These are phyloP conservation scores for Catharus bicknelli DNA, from an alignment of 2,113 vertebrate genomes.

Conservation along the genomic window DNA sequence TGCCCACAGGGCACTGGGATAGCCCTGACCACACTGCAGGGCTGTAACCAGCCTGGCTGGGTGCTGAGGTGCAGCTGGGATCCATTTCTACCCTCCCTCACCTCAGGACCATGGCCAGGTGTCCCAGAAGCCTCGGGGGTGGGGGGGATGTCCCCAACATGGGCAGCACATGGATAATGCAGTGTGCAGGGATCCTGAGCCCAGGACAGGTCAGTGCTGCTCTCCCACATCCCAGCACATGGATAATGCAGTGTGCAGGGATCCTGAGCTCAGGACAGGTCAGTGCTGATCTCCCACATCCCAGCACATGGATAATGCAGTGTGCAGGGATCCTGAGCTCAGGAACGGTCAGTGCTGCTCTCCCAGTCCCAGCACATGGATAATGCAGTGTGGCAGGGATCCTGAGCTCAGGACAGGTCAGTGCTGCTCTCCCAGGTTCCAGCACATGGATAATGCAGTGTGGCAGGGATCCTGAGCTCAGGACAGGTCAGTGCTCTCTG, in stretches of 20 bases:
- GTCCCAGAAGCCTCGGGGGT: too few species aligned
- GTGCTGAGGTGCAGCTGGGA: neutral
- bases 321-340: neutral
- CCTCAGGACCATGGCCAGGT: neutral
- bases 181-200: too few species aligned
- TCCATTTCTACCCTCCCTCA: neutral
- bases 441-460: rapidly evolving
- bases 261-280: too few species aligned
- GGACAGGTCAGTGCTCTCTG: too few species aligned
- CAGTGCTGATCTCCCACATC: too few species aligned
- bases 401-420: too few species aligned
- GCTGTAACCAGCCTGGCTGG: neutral
- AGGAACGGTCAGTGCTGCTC: neutral
- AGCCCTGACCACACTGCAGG: neutral
- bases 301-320: neutral
- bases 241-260: too few species aligned
- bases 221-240: too few species aligned
- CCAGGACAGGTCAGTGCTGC: too few species aligned
- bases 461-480: neutral
- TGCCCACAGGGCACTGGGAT: rapidly evolving
- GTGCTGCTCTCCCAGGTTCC: neutral
- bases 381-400: neutral
- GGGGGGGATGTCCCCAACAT: too few species aligned
- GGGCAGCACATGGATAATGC: too few species aligned
- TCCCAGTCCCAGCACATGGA: rapidly evolving